Evolutionary conservation across 1,140 invertebrate genomes (phyloP), one percentile per base, ranked within the genome.

Genomic region (Calephelis nemesis): DNA sequence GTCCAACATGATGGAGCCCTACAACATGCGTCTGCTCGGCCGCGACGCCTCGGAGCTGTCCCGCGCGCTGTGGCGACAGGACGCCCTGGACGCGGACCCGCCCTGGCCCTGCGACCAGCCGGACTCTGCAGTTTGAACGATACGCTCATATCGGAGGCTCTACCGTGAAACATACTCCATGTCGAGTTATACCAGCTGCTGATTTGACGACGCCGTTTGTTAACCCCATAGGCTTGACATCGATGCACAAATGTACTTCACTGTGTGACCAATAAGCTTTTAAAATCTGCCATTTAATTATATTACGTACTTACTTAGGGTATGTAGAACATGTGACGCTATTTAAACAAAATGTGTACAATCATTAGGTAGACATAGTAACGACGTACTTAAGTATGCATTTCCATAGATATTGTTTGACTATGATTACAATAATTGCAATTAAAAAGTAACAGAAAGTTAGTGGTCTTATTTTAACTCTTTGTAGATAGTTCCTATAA

Each of bases 21-120:
- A 91, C 74, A 87, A 85, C 73, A 76, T 91, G 84, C 82, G 83
- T 52, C 80, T 90, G 68, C 75, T 92, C 71, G 76, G 85, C 52
- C 84, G 78, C 68, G 84, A 82, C 65, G 72, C 78, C 7, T 76
- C 83, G 7, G 87, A 89, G 52, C 67, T 77, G 49, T 69, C 75
- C 13, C 85, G 88, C 48, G 72, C 77, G 60, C 81, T 91, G 63
- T 92, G 90, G 90, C 83, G 91, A 0, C 91, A 92, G 75, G 84
- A 92, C 77, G 91, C 90, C 64, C 76, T 92, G 30, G 91, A 92
- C 73, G 63, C 81, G 12, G 88, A 73, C 64, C 88, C 88, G 71
- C 88, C 88, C n/a, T 90, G 88, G 88, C 84, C 85, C 11, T 89
- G 86, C 82, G 85, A 85, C 71, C 84, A 90, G 72, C 88, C 90